Evolutionary conservation across 64 coral and sea anemone genomes (phyloP).

Genomic region (Hydrozoanthus tunicans): DNA sequence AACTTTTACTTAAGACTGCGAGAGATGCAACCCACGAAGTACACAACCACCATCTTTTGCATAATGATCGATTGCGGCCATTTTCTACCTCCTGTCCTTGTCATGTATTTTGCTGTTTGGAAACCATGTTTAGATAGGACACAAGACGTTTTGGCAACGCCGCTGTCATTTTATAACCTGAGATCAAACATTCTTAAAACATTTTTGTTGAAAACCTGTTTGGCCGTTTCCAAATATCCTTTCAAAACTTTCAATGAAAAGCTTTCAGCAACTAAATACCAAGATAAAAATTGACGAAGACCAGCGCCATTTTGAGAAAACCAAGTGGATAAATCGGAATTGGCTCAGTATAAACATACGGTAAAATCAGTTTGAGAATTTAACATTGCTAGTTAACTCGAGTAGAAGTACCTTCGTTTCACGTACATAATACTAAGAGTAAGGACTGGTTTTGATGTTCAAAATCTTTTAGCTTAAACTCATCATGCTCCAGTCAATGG

Average conservation of each 20-base stretch:
- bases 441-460: neutral
- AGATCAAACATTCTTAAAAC: neutral
- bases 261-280: neutral
- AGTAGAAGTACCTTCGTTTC: neutral
- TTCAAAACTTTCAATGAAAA: conserved; percentile 1
- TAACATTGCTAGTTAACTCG: neutral
- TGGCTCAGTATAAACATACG: neutral
- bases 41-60: too few relatives aligned
- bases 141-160: neutral
- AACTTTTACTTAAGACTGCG: too few relatives aligned
- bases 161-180: neutral
- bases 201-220: neutral
- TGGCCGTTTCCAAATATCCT: neutral
- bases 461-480: conserved; percentile 51
- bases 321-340: too few relatives aligned
- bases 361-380: neutral
- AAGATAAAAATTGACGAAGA: neutral
- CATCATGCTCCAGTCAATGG: conserved; percentile 93
- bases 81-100: too few relatives aligned
- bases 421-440: conserved; percentile 4
- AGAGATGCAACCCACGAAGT: too few relatives aligned
- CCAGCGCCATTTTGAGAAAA: conserved; percentile 2
- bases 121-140: neutral
- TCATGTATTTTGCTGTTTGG: too few relatives aligned
- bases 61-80: too few relatives aligned